These are phyloP conservation scores for Zaprionus gabonicus DNA, from an alignment of 1,140 invertebrate genomes.

Conservation along the genomic window DNA sequence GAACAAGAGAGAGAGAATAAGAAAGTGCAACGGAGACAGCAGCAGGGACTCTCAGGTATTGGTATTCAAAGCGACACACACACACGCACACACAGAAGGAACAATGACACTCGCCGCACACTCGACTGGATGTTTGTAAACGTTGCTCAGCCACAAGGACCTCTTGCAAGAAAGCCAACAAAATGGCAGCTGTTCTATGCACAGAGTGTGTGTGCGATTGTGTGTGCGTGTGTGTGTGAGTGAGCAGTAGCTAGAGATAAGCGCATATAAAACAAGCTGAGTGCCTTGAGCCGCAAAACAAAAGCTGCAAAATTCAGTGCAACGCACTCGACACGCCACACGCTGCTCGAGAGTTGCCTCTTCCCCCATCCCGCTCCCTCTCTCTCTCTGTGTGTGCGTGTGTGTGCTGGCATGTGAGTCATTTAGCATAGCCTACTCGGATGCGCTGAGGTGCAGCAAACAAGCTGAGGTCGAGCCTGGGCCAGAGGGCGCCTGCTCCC, in stretches of 20 bases:
- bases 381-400: conserved; percentile 3
- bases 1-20: neutral
- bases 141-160: conserved; percentile 79
- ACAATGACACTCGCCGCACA: conserved; percentile 76
- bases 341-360: conserved; percentile 17
- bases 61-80: conserved; percentile 42
- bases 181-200: conserved; percentile 42
- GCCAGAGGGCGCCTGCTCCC: conserved; percentile 4
- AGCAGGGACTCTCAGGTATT: conserved; percentile 13
- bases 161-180: conserved; percentile 65
- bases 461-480: conserved; percentile 50
- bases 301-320: conserved; percentile 81
- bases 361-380: neutral
- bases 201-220: conserved; percentile 2
- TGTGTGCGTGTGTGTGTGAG: conserved; percentile 13
- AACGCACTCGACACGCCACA: conserved; percentile 73
- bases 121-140: conserved; percentile 81
- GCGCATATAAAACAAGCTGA: conserved; percentile 78
- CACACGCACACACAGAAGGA: conserved; percentile 32
- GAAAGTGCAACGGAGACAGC: neutral
- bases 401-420: conserved; percentile 51
- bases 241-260: conserved; percentile 62
- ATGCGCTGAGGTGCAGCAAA: conserved; percentile 55
- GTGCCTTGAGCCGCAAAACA: conserved; percentile 69
- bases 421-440: conserved; percentile 68